Percentiles rank a stretch among this genome's conserved stretches.
Conservation (phyloP, 1,140 invertebrate genomes). For the Pachyrhynchus sulphureomaculatus region DNA sequence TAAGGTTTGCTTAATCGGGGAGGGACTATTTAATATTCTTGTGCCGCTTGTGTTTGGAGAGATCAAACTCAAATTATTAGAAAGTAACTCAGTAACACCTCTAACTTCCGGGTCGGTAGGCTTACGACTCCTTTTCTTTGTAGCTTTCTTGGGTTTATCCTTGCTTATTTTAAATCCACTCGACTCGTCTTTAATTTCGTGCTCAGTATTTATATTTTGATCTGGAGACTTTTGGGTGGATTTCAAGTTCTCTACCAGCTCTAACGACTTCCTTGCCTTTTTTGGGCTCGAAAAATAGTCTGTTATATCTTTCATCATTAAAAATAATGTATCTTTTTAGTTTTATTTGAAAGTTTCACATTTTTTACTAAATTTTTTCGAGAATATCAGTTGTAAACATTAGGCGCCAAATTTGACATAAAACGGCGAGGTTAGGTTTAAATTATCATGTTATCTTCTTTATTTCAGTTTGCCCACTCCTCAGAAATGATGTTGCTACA, state of each 20-base stretch:
- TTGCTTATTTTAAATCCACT: neutral
- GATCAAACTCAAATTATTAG: conserved; percentile 22
- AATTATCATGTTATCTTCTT: too few relatives aligned
- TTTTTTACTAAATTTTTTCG: too few relatives aligned
- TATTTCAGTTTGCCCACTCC: too few relatives aligned
- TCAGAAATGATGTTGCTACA: too few relatives aligned
- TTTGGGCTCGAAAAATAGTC: conserved; percentile 28
- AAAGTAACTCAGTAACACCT: conserved; percentile 31
- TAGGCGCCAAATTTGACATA: too few relatives aligned
- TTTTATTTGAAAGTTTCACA: too few relatives aligned
- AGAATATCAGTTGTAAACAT: too few relatives aligned
- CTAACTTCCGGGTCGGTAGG: conserved; percentile 30
- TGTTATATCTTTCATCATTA: conserved; percentile 30
- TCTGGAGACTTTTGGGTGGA: neutral
- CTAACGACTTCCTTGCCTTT: conserved; percentile 1
- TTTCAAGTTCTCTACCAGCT: neutral
- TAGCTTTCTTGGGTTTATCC: conserved; percentile 6
- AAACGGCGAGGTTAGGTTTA: too few relatives aligned
- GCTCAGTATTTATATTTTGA: neutral
- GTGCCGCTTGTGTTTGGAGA: conserved; percentile 24
- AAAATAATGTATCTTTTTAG: neutral
- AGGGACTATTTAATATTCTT: neutral
- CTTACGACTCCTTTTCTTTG: conserved; percentile 27
- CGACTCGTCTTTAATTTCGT: neutral
- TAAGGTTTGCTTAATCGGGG: too few relatives aligned